Percentiles rank a stretch among this genome's conserved stretches.
Evolutionary conservation across 1,140 invertebrate genomes (phyloP).

Genomic region (Dinoponera quadriceps): DNA sequence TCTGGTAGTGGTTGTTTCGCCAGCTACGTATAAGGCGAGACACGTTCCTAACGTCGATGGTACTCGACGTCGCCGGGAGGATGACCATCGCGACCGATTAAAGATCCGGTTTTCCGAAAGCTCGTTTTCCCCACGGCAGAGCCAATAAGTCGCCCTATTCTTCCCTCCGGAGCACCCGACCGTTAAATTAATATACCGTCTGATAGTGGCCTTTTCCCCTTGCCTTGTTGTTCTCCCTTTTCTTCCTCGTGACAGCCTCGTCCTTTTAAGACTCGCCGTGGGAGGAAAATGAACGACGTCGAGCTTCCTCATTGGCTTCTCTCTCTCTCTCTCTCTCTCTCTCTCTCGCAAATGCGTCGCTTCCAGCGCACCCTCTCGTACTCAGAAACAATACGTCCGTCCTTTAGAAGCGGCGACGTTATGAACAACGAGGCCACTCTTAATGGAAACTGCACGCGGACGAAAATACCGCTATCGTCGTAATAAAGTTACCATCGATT

Average conservation of each 20-base stretch:
- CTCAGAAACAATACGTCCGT: background rate
- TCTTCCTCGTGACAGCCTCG: background rate
- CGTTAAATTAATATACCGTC: conserved; percentile 53
- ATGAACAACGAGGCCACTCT: background rate
- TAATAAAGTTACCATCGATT: background rate
- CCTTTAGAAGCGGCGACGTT: background rate
- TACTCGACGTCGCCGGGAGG: background rate
- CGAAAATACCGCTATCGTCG: background rate
- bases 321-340: too few relatives aligned
- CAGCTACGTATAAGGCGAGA: background rate
- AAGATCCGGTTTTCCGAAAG: conserved; percentile 5
- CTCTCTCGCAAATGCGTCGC: background rate
- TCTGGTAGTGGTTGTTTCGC: background rate
- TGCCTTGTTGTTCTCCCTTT: conserved; percentile 1
- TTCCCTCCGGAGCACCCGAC: background rate
- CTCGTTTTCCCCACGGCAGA: background rate
- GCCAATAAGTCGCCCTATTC: conserved; percentile 14
- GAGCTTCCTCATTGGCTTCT: background rate
- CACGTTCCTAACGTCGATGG: background rate
- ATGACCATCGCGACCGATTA: conserved; percentile 2
- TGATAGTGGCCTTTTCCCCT: conserved; percentile 13
- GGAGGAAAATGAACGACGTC: conserved; percentile 10
- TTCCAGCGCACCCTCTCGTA: background rate
- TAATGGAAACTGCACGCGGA: background rate
- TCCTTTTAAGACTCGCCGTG: conserved; percentile 23